phyloP scores from a whole-genome alignment of 1,140 invertebrate genomes.

The Apolygus lucorum region DNA sequence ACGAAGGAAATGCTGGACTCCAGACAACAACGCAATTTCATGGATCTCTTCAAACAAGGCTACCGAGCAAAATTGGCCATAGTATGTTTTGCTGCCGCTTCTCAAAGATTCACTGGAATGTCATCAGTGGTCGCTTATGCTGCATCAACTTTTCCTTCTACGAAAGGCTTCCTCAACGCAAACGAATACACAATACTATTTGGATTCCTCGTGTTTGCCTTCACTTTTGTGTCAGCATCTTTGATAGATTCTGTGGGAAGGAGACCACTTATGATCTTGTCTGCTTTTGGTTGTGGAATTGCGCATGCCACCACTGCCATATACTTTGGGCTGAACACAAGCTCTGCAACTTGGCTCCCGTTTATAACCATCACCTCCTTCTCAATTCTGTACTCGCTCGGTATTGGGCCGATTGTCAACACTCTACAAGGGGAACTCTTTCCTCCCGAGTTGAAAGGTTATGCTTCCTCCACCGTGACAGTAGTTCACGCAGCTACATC shows the following conservation, averaged over 20 bases:
- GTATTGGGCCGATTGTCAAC: slow-evolving; percentile 50
- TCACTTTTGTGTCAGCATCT: slow-evolving; percentile 41
- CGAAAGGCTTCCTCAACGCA: slow-evolving; percentile 20
- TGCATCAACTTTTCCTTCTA: slow-evolving; percentile 36
- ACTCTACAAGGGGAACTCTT: slow-evolving; percentile 54
- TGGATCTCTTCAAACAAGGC: slow-evolving; percentile 41
- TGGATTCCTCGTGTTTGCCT: slow-evolving; percentile 36
- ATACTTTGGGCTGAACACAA: slow-evolving; percentile 42
- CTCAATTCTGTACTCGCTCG: slow-evolving; percentile 47
- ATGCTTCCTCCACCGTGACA: slow-evolving; percentile 43
- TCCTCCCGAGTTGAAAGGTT: slow-evolving; percentile 50
- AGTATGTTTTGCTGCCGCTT: slow-evolving; percentile 39
- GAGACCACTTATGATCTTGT: slow-evolving; percentile 46
- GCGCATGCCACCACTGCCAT: slow-evolving; percentile 38
- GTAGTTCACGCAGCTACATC: slow-evolving; percentile 40
- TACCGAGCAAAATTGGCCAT: slow-evolving; percentile 43
- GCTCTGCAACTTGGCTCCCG: slow-evolving; percentile 42
- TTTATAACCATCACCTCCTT: slow-evolving; percentile 49
- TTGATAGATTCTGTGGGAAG: slow-evolving; percentile 44
- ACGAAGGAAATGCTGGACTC: slow-evolving; percentile 38
- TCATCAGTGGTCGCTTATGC: slow-evolving; percentile 32
- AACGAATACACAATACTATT: slow-evolving; percentile 30
- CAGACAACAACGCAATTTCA: slow-evolving; percentile 37
- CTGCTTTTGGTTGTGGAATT: slow-evolving; percentile 42
- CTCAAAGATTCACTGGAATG: slow-evolving; percentile 31